Percentiles rank a stretch among this genome's conserved stretches.
Conservation (phyloP, 2,113 vertebrate genomes). For the Colossoma macropomum region DNA sequence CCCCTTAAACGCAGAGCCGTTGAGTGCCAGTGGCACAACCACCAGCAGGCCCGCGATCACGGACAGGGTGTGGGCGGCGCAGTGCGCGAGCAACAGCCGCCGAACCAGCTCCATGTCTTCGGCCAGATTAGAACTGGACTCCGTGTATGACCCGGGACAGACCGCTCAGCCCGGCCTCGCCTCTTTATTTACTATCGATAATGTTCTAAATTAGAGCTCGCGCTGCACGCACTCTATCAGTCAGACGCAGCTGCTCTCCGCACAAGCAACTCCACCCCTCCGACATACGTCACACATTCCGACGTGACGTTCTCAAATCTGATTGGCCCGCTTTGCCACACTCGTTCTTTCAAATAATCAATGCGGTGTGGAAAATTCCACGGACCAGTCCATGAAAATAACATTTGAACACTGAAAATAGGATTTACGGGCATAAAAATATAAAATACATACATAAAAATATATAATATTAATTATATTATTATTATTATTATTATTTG, state of each 20-base stretch:
- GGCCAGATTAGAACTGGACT: neutral
- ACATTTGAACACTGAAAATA: neutral
- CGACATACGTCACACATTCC: neutral
- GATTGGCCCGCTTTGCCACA: neutral
- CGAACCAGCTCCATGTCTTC: constrained; percentile 76
- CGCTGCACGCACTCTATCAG: neutral
- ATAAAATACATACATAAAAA: too few species aligned
- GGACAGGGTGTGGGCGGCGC: constrained; percentile 74
- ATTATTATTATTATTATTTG: too few species aligned
- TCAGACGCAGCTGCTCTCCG: neutral
- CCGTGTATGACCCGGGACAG: neutral
- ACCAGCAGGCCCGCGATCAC: constrained; percentile 72
- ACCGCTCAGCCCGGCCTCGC: neutral
- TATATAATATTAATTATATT: too few species aligned
- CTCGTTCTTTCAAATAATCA: neutral
- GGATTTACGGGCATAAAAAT: neutral
- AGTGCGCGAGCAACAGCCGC: constrained; percentile 76
- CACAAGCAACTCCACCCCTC: neutral
- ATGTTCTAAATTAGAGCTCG: too few species aligned
- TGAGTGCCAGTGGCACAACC: constrained; percentile 81
- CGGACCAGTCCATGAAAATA: neutral
- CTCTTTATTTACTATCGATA: neutral
- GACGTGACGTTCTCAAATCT: neutral
- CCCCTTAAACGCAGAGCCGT: constrained; percentile 81
- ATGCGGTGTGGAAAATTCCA: constrained; percentile 27